These are phyloP conservation scores for Orestias chungarensis DNA, from an alignment of 2,797 vertebrate species.

Conservation along the genomic window DNA sequence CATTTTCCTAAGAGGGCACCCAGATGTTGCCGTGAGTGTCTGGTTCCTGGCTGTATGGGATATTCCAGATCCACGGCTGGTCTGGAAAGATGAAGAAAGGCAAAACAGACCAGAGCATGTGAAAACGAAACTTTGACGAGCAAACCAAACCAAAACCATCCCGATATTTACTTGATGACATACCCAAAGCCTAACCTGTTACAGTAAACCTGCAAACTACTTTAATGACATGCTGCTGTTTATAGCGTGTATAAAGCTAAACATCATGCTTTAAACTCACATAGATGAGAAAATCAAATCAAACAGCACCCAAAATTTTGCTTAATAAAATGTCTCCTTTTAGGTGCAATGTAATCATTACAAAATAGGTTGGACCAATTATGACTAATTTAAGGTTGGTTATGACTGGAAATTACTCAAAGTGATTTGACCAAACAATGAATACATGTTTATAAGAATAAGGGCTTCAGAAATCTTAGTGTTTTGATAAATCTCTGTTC, in stretches of 20 bases:
- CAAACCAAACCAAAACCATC: not conserved
- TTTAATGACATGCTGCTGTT: not conserved
- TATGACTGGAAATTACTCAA: not conserved
- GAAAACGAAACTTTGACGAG: not conserved
- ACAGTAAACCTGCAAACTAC: not conserved
- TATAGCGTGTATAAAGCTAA: not conserved
- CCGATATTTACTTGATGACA: not conserved
- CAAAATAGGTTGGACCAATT: not conserved
- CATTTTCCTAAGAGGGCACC: slow-evolving; percentile 84
- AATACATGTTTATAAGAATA: not conserved
- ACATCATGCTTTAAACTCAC: not conserved
- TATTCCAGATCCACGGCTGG: slow-evolving; percentile 97
- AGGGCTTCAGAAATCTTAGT: not conserved
- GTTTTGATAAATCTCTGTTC: not conserved
- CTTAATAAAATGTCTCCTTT: not conserved
- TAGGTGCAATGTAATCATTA: not conserved
- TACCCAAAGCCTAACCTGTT: no score
- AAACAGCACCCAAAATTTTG: not conserved
- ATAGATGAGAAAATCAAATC: not conserved
- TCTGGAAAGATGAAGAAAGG: slow-evolving; percentile 79
- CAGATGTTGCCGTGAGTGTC: slow-evolving; percentile 96
- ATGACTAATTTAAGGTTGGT: not conserved
- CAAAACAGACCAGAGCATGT: not conserved
- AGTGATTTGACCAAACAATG: not conserved
- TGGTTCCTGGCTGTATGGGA: slow-evolving; percentile 88